Evolutionary conservation across 2,797 vertebrate species (phyloP).

Genomic region (Neostethus bicornis): DNA sequence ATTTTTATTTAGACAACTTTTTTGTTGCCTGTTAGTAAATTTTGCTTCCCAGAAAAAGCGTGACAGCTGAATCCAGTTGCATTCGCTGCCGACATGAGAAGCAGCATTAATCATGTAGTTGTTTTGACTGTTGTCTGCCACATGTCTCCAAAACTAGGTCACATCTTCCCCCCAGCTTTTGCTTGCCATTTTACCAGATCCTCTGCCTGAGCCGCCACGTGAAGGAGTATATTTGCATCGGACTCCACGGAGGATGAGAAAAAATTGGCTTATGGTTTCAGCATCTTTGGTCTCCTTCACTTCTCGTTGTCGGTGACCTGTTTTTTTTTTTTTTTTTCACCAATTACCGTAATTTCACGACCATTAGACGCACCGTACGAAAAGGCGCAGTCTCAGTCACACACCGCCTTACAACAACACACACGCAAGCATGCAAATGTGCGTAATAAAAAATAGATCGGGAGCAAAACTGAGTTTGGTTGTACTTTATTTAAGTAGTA

Average conservation of each 20-base stretch:
- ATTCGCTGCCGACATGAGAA: slow-evolving; percentile 30
- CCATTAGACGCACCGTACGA: no score
- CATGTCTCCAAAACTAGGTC: slow-evolving; percentile 63
- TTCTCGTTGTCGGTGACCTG: slow-evolving; percentile 65
- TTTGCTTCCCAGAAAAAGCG: slow-evolving; percentile 11
- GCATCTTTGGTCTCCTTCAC: slow-evolving; percentile 50
- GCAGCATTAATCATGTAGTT: slow-evolving; percentile 64
- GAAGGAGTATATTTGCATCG: slow-evolving; percentile 51
- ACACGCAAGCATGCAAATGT: no score
- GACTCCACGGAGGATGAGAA: slow-evolving; percentile 36
- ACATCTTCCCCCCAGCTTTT: slow-evolving; percentile 29
- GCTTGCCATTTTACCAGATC: slow-evolving; percentile 53
- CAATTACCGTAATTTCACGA: no score
- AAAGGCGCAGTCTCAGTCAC: no score
- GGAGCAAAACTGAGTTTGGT: no score
- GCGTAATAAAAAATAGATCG: no score
- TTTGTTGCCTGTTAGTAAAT: slow-evolving; percentile 20
- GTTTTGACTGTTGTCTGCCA: slow-evolving; percentile 56
- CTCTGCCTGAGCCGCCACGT: slow-evolving; percentile 37
- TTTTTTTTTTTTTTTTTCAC: slow-evolving; percentile 55
- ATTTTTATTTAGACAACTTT: slow-evolving; percentile 21
- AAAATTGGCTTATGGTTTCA: slow-evolving; percentile 43
- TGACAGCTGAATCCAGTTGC: slow-evolving; percentile 16
- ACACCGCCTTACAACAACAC: no score
- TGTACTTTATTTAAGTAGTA: no score